Evolutionary conservation across 2,888 invertebrate species (phyloP).

Genomic region (Carcina quercana): DNA sequence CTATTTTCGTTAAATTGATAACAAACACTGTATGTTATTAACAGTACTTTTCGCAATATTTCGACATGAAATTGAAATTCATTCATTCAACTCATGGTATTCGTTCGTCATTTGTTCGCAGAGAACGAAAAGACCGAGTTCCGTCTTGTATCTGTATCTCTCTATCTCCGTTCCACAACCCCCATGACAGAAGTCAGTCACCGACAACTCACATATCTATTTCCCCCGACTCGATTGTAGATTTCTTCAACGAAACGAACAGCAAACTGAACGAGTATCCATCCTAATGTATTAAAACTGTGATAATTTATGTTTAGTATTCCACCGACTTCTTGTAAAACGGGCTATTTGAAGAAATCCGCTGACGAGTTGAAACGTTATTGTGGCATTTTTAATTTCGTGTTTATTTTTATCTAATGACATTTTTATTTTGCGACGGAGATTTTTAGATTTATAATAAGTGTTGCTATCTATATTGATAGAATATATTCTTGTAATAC

Average conservation of each 20-base stretch:
- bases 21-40: too few relatives aligned
- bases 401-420: slow-evolving; percentile 49
- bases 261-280: slow-evolving; percentile 48
- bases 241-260: slow-evolving; percentile 65
- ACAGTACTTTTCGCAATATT: too few relatives aligned
- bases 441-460: slow-evolving; percentile 42
- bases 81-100: too few relatives aligned
- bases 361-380: slow-evolving; percentile 43
- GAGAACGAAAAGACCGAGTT: too few relatives aligned
- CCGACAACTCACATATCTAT: slow-evolving; percentile 16
- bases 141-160: too few relatives aligned
- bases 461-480: slow-evolving; percentile 52
- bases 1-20: too few relatives aligned
- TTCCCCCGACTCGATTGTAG: slow-evolving; percentile 51
- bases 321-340: slow-evolving; percentile 65
- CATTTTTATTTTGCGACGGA: slow-evolving; percentile 55
- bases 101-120: too few relatives aligned
- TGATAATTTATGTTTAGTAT: slow-evolving; percentile 70
- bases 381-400: slow-evolving; percentile 49
- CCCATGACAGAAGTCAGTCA: slow-evolving; percentile 40
- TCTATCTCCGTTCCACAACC: slow-evolving; percentile 9
- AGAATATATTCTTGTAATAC: slow-evolving; percentile 60
- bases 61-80: too few relatives aligned
- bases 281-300: slow-evolving; percentile 69
- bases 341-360: slow-evolving; percentile 61